Conservation (phyloP, 2,888 invertebrate genomes). For the Sarcophaga subvicina region DNA sequence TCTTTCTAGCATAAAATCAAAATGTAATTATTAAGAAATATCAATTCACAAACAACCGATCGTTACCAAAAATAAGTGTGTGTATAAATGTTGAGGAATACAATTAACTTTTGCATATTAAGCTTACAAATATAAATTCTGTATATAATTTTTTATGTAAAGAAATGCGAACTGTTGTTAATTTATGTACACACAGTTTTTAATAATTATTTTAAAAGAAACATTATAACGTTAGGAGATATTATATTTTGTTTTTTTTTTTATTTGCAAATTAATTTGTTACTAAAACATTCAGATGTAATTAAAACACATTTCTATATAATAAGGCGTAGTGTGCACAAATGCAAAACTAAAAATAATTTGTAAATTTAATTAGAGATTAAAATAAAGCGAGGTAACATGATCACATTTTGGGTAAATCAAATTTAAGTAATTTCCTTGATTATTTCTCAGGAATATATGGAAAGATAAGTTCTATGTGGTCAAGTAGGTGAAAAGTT, state of each 20-base stretch:
- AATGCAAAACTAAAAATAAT: constrained; percentile 74
- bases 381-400: constrained; percentile 13
- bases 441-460: neutral
- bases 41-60: neutral
- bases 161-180: neutral
- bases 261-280: neutral
- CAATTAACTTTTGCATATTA: too few relatives aligned
- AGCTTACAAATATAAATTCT: constrained; percentile 2
- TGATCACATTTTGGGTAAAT: constrained; percentile 23
- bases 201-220: neutral
- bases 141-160: neutral
- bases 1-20: too few relatives aligned
- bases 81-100: too few relatives aligned
- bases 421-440: neutral
- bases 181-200: constrained; percentile 6
- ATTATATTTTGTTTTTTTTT: neutral
- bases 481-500: neutral
- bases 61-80: neutral
- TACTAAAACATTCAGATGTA: neutral
- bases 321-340: constrained; percentile 80
- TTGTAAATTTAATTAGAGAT: constrained; percentile 74
- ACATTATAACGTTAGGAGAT: neutral
- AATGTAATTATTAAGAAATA: neutral
- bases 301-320: constrained; percentile 16
- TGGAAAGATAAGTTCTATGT: neutral